Percentiles rank a stretch among this genome's conserved stretches.
phyloP scores from a whole-genome alignment of 2,113 vertebrate species.

The Nesogale talazaci region DNA sequence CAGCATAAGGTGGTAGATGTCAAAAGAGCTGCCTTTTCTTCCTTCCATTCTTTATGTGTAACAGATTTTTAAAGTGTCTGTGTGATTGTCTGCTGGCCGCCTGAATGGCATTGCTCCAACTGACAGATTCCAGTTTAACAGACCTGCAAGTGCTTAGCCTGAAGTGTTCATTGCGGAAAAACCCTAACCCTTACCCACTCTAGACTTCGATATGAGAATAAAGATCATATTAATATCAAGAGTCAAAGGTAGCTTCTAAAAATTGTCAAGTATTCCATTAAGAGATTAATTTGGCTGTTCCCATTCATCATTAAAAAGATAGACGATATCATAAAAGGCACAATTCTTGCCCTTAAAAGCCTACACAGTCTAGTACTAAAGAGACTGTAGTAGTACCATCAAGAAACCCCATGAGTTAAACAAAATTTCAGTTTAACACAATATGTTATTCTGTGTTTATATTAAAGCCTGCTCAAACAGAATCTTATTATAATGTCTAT shows the following conservation, averaged over 20 bases:
- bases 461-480: background rate
- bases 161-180: background rate
- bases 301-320: background rate
- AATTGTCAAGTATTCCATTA: constrained; percentile 7
- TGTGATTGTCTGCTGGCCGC: background rate
- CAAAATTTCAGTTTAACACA: background rate
- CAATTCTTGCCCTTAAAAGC: background rate
- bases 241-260: constrained; percentile 25
- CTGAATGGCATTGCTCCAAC: background rate
- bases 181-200: background rate
- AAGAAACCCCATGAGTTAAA: background rate
- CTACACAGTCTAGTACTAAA: background rate
- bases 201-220: constrained; percentile 20
- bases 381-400: background rate
- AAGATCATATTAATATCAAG: constrained; percentile 12
- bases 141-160: background rate
- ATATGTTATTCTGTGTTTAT: constrained; percentile 10
- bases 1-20: background rate
- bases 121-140: background rate
- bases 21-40: background rate
- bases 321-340: background rate
- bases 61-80: background rate
- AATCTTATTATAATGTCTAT: background rate
- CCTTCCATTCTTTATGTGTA: background rate
- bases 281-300: background rate